Evolutionary conservation across 2,113 vertebrate species (phyloP).

Genomic region (Pelvicachromis taeniatus): DNA sequence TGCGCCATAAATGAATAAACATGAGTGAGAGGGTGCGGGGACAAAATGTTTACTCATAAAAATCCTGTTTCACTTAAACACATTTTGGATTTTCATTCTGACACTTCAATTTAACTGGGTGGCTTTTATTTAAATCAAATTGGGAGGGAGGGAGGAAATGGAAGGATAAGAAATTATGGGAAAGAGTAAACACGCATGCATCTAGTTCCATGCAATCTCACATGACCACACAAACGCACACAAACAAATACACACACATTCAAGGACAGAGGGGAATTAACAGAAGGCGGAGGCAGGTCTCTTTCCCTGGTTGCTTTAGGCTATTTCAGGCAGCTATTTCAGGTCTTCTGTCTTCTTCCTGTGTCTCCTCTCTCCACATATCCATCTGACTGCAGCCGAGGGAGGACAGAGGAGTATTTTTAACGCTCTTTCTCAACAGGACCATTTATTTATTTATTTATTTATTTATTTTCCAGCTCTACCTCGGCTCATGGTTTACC

Average conservation of each 20-base stretch:
- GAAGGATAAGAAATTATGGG: background rate
- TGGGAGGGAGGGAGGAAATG: background rate
- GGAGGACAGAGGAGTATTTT: constrained; percentile 55
- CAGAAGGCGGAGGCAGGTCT: constrained; percentile 53
- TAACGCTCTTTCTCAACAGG: constrained; percentile 30
- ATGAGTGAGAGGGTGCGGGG: constrained; percentile 38
- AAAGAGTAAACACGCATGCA: constrained; percentile 21
- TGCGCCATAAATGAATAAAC: constrained; percentile 58
- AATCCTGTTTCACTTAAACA: constrained; percentile 52
- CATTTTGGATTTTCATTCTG: constrained; percentile 47
- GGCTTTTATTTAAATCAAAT: constrained; percentile 60
- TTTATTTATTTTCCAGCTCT: background rate
- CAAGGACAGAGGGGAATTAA: constrained; percentile 58
- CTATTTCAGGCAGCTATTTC: constrained; percentile 66
- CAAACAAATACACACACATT: constrained; percentile 31
- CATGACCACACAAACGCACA: constrained; percentile 31
- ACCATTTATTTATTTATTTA: background rate
- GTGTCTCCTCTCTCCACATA: constrained; percentile 30
- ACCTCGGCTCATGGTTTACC: constrained; percentile 23
- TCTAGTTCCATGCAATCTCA: constrained; percentile 25
- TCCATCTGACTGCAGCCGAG: constrained; percentile 46
- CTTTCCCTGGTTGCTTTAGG: constrained; percentile 49
- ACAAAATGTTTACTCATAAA: constrained; percentile 57
- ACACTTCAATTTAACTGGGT: constrained; percentile 55
- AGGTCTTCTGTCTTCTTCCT: constrained; percentile 51